These are phyloP conservation scores for Meganola albula DNA, from an alignment of 2,888 invertebrate species.

Conservation along the genomic window DNA sequence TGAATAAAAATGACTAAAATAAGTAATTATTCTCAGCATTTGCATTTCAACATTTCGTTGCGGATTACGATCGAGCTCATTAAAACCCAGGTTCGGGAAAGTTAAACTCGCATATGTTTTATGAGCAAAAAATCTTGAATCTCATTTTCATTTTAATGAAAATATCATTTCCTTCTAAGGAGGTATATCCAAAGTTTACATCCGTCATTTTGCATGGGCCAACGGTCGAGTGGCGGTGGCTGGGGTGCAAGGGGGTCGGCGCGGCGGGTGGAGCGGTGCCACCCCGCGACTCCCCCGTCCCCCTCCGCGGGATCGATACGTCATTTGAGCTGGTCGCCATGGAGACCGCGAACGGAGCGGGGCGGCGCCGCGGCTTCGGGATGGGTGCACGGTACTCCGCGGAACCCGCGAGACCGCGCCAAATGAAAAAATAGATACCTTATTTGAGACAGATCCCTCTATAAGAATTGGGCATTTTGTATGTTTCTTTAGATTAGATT, in stretches of 20 bases:
- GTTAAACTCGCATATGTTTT: slow-evolving; percentile 19
- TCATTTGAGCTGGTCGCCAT: slow-evolving; percentile 78
- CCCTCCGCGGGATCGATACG: slow-evolving; percentile 76
- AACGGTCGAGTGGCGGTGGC: slow-evolving; percentile 70
- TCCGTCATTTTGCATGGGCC: slow-evolving; percentile 79
- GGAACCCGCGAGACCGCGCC: slow-evolving; percentile 48
- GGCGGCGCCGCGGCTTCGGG: slow-evolving; percentile 70
- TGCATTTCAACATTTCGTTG: slow-evolving; percentile 6
- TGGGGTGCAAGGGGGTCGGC: slow-evolving; percentile 61
- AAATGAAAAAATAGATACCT: slow-evolving; percentile 66
- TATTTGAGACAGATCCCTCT: slow-evolving; percentile 61
- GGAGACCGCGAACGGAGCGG: slow-evolving; percentile 76
- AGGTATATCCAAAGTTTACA: slow-evolving; percentile 77
- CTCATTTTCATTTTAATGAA: slow-evolving; percentile 74
- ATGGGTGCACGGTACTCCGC: slow-evolving; percentile 64
- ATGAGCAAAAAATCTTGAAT: slow-evolving; percentile 49
- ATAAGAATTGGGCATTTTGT: slow-evolving; percentile 51
- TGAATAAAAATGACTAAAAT: too few relatives aligned
- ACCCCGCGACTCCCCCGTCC: slow-evolving; percentile 56
- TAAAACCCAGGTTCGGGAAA: slow-evolving; percentile 9
- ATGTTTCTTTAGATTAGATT: slow-evolving; percentile 31
- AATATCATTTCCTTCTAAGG: slow-evolving; percentile 75
- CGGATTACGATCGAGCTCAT: slow-evolving; percentile 11
- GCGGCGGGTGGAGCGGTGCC: slow-evolving; percentile 72
- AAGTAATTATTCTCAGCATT: too few relatives aligned